Evolutionary conservation across 1,140 invertebrate species (phyloP), one percentile per base, ranked within the genome.

Genomic region (Drosophila busckii): DNA sequence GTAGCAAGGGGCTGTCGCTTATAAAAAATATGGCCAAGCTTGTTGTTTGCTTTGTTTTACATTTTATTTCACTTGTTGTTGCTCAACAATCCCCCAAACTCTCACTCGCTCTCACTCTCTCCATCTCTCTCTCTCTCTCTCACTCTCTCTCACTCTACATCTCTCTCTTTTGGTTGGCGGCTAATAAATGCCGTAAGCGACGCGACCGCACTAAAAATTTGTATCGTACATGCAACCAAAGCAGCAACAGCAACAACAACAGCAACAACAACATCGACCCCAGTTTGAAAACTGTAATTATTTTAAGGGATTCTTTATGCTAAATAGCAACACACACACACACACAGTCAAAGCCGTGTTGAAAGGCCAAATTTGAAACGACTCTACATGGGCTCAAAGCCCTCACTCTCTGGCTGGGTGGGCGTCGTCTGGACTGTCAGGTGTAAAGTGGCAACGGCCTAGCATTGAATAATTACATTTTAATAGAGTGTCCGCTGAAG

Each of bases 391-490:
- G 10, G 16, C 19, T 6, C 2, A 6, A 13, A 6, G 12, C 29
- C 2, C 22, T 10, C n/a, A n/a, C 2, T 25, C 13, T 25, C 10
- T 13, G 4, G 17, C 29, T 44, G 26, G 7, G n/a, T 20, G 23
- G 20, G 52, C 15, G 25, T 28, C 16, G 41, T 8, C 25, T 22
- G 34, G 7, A 40, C 41, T 58, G 70, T 70, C 70, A 76, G 65
- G 70, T 78, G 70, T 54, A 55, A 78, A 76, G 70, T 76, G 70
- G 59, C 70, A 76, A 50, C 61, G 70, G 61, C 70, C 70, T 70
- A 76, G 70, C 70, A 76, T 55, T 76, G 70, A 76, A 76, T 76
- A 76, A 76, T 76, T 76, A 76, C 70, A 76, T 76, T 76, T 76
- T 76, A 76, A 76, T 76, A 76, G 70, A 76, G 70, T 76, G 71